Evolutionary conservation across 2,113 vertebrate genomes (phyloP), one percentile per base, ranked within the genome.

Genomic region (Psittacus erithacus): DNA sequence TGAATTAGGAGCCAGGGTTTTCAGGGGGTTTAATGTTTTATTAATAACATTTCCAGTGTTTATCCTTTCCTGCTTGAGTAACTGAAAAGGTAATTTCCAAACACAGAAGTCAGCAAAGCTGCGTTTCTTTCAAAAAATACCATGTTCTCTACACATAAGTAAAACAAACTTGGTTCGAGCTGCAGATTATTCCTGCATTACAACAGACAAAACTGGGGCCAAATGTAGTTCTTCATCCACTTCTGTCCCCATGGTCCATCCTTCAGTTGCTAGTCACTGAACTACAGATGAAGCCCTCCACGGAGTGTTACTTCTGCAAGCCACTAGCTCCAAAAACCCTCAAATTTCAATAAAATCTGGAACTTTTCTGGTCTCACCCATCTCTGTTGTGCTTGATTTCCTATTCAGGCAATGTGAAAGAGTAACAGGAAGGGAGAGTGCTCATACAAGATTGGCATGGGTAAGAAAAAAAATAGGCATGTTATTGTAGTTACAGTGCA

Each of bases 41-140:
- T 86, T 97, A 97, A 96, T 95, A 95, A 86, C 10, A 3, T 96
- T 96, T 92, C 74, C 67, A 86, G 85, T 46, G 64, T 96, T 96
- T 96, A 95, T 91, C 90, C 67, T 94, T 82, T 88, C 92, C 81
- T 94, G 74, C 91, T 94, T 92, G 86, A 85, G 85, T 87, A 95
- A 93, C 57, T 10, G 38, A 76, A 90, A 95, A 90, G 91, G 90
- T 86, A 79, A 91, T 69, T 84, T 86, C 70, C 86, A 96, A 96
- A 46, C 67, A 78, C 15, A 35, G 14, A 77, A 96, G 89, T 92
- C 85, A 92, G 80, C 69, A 96, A 95, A 95, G 80, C 19, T 82
- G 65, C 4, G 6, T 92, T 49, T n/a, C 49, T 60, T 60, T 75
- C 35, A 62, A 86, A 91, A 95, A 96, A 88, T 13, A 14, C 17